These are phyloP conservation scores for Myrmecophaga tridactyla DNA, from an alignment of 2,113 vertebrate species.

Conservation along the genomic window DNA sequence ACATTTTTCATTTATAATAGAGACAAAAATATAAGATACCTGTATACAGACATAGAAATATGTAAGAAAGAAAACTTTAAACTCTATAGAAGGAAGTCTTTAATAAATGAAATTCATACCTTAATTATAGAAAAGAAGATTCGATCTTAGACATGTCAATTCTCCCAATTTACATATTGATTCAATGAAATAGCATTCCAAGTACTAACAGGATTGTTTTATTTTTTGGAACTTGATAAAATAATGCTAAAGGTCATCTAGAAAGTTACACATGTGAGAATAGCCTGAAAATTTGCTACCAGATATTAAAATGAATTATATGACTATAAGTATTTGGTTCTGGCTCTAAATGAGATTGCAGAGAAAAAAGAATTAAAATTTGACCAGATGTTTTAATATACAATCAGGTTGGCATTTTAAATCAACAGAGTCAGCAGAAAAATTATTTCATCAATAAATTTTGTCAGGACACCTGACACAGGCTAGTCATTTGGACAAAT, in stretches of 20 bases:
- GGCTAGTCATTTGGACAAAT: not conserved
- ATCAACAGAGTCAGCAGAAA: not conserved
- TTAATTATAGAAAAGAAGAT: slow-evolving; percentile 3
- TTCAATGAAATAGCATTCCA: not conserved
- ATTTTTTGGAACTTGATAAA: not conserved
- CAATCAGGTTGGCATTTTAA: not conserved
- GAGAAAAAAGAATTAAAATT: not conserved
- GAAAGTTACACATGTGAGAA: not conserved
- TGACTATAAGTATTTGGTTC: not conserved
- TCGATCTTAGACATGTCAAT: not conserved
- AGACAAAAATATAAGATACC: not conserved
- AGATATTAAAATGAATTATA: slow-evolving; percentile 8
- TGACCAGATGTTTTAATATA: not conserved
- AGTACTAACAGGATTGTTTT: not conserved
- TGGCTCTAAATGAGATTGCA: not conserved
- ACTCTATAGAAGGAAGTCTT: not conserved
- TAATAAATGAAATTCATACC: not conserved
- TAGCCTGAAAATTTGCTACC: not conserved
- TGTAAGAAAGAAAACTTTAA: slow-evolving; percentile 6
- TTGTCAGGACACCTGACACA: not conserved
- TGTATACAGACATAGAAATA: not conserved
- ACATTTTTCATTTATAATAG: not conserved
- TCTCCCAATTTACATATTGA: not conserved
- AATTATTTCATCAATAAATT: not conserved
- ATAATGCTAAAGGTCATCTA: not conserved